Percentiles rank a stretch among this genome's conserved stretches.
phyloP scores from a whole-genome alignment of 2,797 vertebrate species.

The Macropodus opercularis region DNA sequence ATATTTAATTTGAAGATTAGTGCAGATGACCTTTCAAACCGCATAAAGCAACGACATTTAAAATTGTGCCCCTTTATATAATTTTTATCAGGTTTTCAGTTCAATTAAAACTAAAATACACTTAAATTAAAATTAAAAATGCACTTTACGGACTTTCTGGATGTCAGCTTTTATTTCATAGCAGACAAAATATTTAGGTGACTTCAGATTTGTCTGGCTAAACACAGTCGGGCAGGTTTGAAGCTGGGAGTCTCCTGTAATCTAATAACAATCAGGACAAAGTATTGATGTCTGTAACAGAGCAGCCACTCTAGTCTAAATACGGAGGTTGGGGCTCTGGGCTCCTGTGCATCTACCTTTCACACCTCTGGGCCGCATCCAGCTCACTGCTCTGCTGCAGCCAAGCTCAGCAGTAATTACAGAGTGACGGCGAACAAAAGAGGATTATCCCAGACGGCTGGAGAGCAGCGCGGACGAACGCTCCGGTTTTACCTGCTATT shows the following conservation, averaged over 20 bases:
- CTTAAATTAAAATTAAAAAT: too few relatives aligned
- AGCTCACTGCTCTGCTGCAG: slow-evolving; percentile 52
- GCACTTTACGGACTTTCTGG: too few relatives aligned
- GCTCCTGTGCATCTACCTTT: slow-evolving; percentile 55
- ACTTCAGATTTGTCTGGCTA: slow-evolving; percentile 18
- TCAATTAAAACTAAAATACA: too few relatives aligned
- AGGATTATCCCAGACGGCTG: slow-evolving; percentile 47
- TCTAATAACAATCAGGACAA: slow-evolving; percentile 67
- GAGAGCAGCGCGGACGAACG: neutral
- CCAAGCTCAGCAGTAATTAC: slow-evolving; percentile 58
- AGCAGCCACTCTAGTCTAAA: slow-evolving; percentile 62
- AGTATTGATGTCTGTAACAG: slow-evolving; percentile 61
- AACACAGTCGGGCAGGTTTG: slow-evolving; percentile 28
- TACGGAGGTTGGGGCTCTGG: slow-evolving; percentile 59
- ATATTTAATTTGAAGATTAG: too few relatives aligned
- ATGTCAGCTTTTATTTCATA: neutral
- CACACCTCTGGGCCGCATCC: slow-evolving; percentile 67
- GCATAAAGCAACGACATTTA: too few relatives aligned
- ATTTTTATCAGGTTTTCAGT: too few relatives aligned
- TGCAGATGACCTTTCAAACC: too few relatives aligned
- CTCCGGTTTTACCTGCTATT: neutral
- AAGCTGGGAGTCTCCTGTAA: slow-evolving; percentile 43
- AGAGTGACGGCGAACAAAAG: slow-evolving; percentile 62
- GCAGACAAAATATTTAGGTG: too few relatives aligned
- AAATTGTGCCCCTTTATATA: too few relatives aligned